Base-by-base conservation (phyloP, 2,888 invertebrate species). In the Petrolisthes manimaculis region DNA sequence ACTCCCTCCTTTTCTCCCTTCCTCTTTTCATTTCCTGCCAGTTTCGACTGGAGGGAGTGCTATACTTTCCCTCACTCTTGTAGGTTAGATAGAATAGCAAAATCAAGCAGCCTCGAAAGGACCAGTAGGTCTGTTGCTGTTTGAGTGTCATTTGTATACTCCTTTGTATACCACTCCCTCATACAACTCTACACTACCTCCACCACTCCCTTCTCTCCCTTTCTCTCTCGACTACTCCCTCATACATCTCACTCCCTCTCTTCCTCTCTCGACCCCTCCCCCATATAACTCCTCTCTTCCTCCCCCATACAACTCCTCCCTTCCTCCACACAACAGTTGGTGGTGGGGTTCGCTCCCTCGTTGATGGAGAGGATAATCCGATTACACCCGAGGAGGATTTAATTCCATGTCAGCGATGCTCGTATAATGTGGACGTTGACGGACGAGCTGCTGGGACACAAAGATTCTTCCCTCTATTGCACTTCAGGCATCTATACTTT, bases 341-440 rank as follows among this genome's bases (percentile, higher is more conserved):
- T 86, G 86, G 53, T 69, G 86, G 82, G 69, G 67, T 21, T 51
- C 67, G 75, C 83, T 87, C 86, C 83, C 86, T 83, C 86, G 86
- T 83, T 87, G 86, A 87, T 87, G 86, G 86, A 87, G 86, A 87
- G 86, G 86, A 83, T 87, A 87, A 87, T 87, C 86, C 82, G 86
- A 87, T 87, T 87, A 87, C 86, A 83, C 69, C 86, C 86, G 83
- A 87, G 86, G 83, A 87, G 86, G 83, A 87, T 87, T 87, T 87
- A 87, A 87, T 87, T 83, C 86, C 86, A 78, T 87, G 86, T 87
- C 86, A 87, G 86, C 86, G 83, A 87, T 87, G 78, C 86, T 87
- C 83, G 86, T 87, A 83, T 86, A 86, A 83, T 86, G 86, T 79
- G 54, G 86, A 86, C 86, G 86, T 83, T 86, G 86, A 86, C 82